phyloP scores from a whole-genome alignment of 2,113 vertebrate species.

The Asarcornis scutulata region DNA sequence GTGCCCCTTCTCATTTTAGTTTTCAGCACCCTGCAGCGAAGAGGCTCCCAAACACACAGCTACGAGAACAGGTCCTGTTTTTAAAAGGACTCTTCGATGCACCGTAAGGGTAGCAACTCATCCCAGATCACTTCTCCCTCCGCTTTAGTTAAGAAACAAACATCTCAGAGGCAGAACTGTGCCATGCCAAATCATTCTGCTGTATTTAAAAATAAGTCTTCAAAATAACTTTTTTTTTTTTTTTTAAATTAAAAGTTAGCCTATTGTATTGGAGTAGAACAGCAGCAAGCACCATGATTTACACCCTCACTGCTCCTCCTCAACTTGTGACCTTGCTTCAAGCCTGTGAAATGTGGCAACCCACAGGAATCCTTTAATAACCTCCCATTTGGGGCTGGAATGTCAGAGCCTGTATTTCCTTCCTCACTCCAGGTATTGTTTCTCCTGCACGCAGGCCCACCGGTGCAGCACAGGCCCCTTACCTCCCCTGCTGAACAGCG shows the following conservation, averaged over 20 bases:
- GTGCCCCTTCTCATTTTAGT: not conserved
- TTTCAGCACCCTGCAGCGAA: not conserved
- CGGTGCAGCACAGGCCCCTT: not conserved
- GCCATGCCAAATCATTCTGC: not conserved
- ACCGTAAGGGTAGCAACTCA: not conserved
- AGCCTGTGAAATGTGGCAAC: not conserved
- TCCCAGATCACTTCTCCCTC: not conserved
- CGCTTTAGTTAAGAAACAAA: not conserved
- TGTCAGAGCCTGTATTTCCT: not conserved
- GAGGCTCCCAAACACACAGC: not conserved
- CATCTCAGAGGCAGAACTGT: not conserved
- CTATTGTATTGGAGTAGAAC: not conserved
- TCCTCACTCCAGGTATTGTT: not conserved
- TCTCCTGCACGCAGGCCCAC: rapidly evolving
- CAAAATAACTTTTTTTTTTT: not conserved
- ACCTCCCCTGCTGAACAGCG: not conserved
- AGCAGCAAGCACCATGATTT: rapidly evolving
- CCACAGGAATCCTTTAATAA: not conserved
- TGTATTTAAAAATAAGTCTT: not conserved
- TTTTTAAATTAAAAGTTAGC: not conserved
- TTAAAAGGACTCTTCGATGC: not conserved
- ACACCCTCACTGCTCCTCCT: not conserved
- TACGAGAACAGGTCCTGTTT: not conserved
- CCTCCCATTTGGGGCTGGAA: not conserved
- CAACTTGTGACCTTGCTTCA: not conserved